Evolutionary conservation across 2,797 vertebrate species (phyloP).

Genomic region (Staurois parvus): DNA sequence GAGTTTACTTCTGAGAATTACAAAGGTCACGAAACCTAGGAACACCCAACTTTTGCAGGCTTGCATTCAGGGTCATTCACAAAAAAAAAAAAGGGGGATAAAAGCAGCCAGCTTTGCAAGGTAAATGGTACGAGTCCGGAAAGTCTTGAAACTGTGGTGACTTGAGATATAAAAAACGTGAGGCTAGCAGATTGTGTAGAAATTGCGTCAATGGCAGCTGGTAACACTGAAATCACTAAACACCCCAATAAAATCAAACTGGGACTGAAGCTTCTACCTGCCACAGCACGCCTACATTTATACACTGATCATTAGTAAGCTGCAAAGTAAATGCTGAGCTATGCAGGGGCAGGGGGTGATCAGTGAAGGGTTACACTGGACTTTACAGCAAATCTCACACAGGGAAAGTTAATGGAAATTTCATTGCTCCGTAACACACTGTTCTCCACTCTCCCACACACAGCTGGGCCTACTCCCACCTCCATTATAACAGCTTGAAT

Average conservation of each 20-base stretch:
- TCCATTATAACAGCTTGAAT: slow-evolving; percentile 40
- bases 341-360: background rate
- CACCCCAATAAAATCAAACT: background rate
- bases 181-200: background rate
- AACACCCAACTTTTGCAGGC: too few species aligned
- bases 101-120: background rate
- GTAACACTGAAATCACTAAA: background rate
- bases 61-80: too few species aligned
- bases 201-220: background rate
- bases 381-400: background rate
- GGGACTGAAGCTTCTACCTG: background rate
- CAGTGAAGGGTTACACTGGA: slow-evolving; percentile 23
- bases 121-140: background rate
- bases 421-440: slow-evolving; percentile 42
- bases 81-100: too few species aligned
- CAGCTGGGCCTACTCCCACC: slow-evolving; percentile 52
- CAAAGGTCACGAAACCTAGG: too few species aligned
- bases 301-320: background rate
- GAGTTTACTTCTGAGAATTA: too few species aligned
- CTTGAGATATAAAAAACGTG: too few species aligned
- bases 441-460: slow-evolving; percentile 54
- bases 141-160: too few species aligned
- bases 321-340: background rate
- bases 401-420: slow-evolving; percentile 46
- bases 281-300: background rate